Evolutionary conservation across 2,113 vertebrate genomes (phyloP), one percentile per base, ranked within the genome.

Genomic region (Eudyptes chrysolophus): DNA sequence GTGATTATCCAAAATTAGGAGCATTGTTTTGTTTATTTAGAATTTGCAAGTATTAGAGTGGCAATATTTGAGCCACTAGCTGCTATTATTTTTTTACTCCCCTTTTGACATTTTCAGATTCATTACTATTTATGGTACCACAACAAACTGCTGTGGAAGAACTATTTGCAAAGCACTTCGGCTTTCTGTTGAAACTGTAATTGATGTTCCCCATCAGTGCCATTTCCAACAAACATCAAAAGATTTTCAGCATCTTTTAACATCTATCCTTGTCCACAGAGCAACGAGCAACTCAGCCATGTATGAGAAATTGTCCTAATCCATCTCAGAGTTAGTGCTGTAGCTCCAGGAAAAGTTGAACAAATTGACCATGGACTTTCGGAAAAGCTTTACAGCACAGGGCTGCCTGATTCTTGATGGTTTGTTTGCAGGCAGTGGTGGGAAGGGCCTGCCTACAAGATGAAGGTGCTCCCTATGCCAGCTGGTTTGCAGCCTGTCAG

Each of bases 1-100:
- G 51, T 79, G 61, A 91, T 97, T 94, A 96, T 57, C 86, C 51
- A 38, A 80, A 94, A 90, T 68, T 83, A 82, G 89, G 89, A 84
- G 16, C 65, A 69, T 61, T 78, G 52, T 87, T 90, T 89, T 61
- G 89, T 83, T 91, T 81, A 84, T 89, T 76, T 60, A 49, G 66
- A 71, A 78, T 94, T 79, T 95, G 60, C 44, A 84, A 76, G 52
- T 65, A 68, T 76, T 92, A 72, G 44, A 29, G 11, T 49, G 34
- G 51, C 49, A 76, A 61, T 48, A 24, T 38, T 86, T 64, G 29
- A 80, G 52, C 55, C 95, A 32, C 76, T 89, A 42, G 20, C 77
- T 79, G 69, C 30, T 87, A 30, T 44, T 75, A 52, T 57, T 76
- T 94, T 94, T 93, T 89, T 38, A 38, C 32, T 61, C n/a, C 19